Evolutionary conservation across 2,113 vertebrate species (phyloP).

Genomic region (Redunca redunca): DNA sequence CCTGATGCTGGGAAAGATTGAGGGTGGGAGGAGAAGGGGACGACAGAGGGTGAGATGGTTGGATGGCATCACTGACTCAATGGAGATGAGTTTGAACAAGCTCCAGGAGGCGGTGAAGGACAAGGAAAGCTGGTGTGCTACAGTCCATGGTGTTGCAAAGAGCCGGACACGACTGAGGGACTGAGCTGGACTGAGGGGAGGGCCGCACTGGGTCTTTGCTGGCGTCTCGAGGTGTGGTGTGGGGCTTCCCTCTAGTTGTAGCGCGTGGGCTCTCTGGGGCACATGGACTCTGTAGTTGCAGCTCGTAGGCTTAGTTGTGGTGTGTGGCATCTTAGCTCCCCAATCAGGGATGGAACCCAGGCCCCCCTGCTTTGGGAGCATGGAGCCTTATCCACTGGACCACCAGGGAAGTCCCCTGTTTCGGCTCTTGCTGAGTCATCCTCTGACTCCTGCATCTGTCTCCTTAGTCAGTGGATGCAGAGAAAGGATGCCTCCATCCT

Average conservation of each 20-base stretch:
- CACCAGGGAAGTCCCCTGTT: background rate
- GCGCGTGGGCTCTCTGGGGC: background rate
- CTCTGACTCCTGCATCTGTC: background rate
- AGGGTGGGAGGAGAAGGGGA: background rate
- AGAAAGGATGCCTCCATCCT: background rate
- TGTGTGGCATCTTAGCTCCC: background rate
- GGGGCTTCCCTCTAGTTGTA: background rate
- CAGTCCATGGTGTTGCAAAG: background rate
- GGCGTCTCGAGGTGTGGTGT: background rate
- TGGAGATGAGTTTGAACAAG: background rate
- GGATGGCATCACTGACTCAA: background rate
- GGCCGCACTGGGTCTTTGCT: background rate
- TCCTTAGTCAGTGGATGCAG: background rate
- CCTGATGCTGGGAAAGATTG: background rate
- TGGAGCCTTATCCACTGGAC: background rate
- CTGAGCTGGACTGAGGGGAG: background rate
- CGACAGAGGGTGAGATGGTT: background rate
- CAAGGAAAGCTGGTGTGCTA: background rate
- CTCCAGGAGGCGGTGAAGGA: background rate
- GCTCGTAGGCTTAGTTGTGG: background rate
- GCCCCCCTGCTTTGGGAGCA: background rate
- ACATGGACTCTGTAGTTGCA: background rate
- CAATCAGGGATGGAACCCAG: background rate
- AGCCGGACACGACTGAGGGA: fast-evolving
- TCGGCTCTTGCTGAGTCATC: background rate